Percentiles rank a stretch among this genome's conserved stretches.
These are phyloP conservation scores for Anguilla obscura DNA, from an alignment of 2,797 vertebrate genomes.

Conservation along the genomic window DNA sequence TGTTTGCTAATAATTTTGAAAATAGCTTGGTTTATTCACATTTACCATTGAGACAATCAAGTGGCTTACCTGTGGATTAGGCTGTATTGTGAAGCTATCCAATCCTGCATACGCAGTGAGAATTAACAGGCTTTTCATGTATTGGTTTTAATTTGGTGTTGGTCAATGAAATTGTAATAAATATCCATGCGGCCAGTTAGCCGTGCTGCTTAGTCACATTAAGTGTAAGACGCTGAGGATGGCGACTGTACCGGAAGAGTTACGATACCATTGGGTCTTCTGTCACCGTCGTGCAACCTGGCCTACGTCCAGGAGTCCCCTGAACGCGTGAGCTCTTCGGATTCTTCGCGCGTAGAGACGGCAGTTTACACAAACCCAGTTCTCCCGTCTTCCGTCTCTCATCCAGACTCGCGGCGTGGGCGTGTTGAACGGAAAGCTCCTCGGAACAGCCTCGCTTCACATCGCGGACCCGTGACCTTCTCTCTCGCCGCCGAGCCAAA, in stretches of 20 bases:
- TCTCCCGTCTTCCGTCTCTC: neutral
- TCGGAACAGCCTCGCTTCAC: constrained; percentile 26
- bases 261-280: neutral
- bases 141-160: neutral
- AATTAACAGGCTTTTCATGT: neutral
- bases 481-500: constrained; percentile 32
- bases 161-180: neutral
- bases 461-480: constrained; percentile 37
- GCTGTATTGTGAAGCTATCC: neutral
- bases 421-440: neutral
- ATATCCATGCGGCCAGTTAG: neutral
- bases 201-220: neutral
- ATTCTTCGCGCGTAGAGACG: neutral
- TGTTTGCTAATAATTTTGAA: neutral
- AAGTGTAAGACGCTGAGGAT: neutral
- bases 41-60: neutral
- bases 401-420: neutral
- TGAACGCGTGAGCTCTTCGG: neutral
- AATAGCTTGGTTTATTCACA: neutral
- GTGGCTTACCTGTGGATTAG: neutral
- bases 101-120: neutral
- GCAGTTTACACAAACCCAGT: neutral
- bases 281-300: neutral
- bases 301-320: neutral
- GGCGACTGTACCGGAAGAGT: neutral